Evolutionary conservation across 2,888 invertebrate species (phyloP).

Genomic region (Corythucha ciliata): DNA sequence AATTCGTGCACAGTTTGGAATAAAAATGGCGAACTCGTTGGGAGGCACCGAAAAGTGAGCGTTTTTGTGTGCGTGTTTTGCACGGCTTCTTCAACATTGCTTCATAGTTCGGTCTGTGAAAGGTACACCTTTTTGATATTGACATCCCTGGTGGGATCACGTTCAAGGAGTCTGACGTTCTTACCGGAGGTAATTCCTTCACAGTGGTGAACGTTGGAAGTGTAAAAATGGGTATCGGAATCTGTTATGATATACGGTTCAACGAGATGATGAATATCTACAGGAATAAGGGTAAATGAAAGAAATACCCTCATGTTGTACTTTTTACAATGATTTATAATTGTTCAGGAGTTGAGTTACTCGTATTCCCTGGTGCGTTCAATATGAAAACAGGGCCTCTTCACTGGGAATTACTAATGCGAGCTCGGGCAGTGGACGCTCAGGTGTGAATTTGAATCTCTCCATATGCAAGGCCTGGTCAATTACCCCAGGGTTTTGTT

Average conservation of each 20-base stretch:
- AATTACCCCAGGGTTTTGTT: not conserved
- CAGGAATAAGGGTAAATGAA: conserved; percentile 35
- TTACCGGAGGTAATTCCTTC: conserved; percentile 64
- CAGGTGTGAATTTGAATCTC: conserved; percentile 46
- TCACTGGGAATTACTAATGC: conserved; percentile 81
- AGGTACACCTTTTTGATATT: conserved; percentile 83
- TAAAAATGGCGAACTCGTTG: conserved; percentile 64
- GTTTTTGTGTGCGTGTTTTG: not conserved
- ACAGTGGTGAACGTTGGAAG: conserved; percentile 62
- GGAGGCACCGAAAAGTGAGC: conserved; percentile 70
- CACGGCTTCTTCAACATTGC: not conserved
- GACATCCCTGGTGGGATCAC: conserved; percentile 86
- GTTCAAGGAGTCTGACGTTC: conserved; percentile 81
- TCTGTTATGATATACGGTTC: conserved; percentile 92
- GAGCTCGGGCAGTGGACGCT: conserved; percentile 75
- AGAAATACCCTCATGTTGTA: not conserved
- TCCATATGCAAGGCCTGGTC: not conserved
- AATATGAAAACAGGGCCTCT: conserved; percentile 92
- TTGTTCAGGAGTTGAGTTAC: conserved; percentile 62
- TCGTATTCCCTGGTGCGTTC: conserved; percentile 91
- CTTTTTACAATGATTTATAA: conserved; percentile 10
- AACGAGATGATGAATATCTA: conserved; percentile 65
- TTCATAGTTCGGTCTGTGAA: conserved; percentile 1
- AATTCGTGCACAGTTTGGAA: conserved; percentile 87
- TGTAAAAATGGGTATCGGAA: conserved; percentile 76